A percentile compares a stretch with the other conserved stretches of the same genome.
Evolutionary conservation across 2,888 invertebrate genomes (phyloP).

Genomic region (Dicranocentrus wangi): DNA sequence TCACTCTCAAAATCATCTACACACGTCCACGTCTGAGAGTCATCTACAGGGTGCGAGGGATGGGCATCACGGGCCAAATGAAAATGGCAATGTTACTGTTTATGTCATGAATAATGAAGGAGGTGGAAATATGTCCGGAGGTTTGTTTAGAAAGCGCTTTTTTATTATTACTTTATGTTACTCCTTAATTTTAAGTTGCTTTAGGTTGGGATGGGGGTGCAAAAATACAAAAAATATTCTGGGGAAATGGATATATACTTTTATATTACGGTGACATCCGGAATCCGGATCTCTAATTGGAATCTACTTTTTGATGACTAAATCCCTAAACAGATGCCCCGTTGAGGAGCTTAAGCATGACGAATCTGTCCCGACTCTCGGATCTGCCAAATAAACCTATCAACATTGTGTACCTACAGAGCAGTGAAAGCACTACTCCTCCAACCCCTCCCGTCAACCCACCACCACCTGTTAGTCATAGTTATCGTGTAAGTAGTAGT

Average conservation of each 20-base stretch:
- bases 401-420: conserved; percentile 72
- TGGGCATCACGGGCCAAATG: conserved; percentile 24
- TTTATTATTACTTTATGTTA: conserved; percentile 16
- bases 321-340: conserved; percentile 71
- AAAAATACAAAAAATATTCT: no score
- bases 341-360: conserved; percentile 72
- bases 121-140: conserved; percentile 45
- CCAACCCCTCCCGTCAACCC: conserved; percentile 28
- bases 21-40: conserved; percentile 24
- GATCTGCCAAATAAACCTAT: conserved; percentile 73
- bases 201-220: not conserved
- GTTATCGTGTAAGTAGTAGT: conserved; percentile 64
- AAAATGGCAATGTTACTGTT: conserved; percentile 70
- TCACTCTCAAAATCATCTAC: conserved; percentile 26
- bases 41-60: conserved; percentile 11
- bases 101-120: conserved; percentile 67
- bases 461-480: conserved; percentile 64
- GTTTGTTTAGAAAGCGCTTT: no score
- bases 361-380: conserved; percentile 71
- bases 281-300: no score
- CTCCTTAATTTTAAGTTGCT: conserved; percentile 3
- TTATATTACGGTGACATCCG: no score
- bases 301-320: no score
- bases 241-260: no score
- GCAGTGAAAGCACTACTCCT: conserved; percentile 59